Conservation (phyloP, 2,888 invertebrate genomes). For the Eupithecia vulgata region DNA sequence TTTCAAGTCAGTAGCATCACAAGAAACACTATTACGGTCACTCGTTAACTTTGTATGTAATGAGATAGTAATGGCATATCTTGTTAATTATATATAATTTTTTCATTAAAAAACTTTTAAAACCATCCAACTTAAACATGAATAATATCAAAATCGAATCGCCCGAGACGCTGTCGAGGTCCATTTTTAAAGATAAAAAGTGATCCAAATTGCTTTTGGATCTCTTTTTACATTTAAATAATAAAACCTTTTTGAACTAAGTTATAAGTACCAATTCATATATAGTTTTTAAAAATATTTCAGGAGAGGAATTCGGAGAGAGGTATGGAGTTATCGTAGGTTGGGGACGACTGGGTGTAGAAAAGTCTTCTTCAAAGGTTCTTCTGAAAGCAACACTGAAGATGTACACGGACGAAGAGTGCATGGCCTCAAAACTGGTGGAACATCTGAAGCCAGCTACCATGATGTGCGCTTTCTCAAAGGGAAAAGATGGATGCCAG, state of each 20-base stretch:
- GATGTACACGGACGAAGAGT: constrained; percentile 72
- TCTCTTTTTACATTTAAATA: too few species aligned
- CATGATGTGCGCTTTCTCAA: constrained; percentile 86
- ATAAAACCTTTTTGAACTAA: neutral
- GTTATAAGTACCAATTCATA: neutral
- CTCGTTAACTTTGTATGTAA: neutral
- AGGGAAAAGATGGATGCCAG: constrained; percentile 86
- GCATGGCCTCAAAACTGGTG: constrained; percentile 68
- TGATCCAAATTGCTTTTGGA: too few species aligned
- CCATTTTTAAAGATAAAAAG: neutral
- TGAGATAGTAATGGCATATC: neutral
- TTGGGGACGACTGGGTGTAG: constrained; percentile 80
- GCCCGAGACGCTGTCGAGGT: neutral
- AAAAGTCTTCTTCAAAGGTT: constrained; percentile 73
- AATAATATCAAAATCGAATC: neutral
- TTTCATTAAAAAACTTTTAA: neutral
- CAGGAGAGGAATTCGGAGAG: constrained; percentile 73
- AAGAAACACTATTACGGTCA: neutral
- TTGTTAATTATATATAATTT: neutral
- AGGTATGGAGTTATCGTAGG: constrained; percentile 79
- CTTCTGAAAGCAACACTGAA: constrained; percentile 76
- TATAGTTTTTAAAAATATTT: constrained; percentile 15
- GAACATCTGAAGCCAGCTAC: constrained; percentile 76
- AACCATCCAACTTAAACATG: neutral
- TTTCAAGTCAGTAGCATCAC: neutral